A percentile compares a stretch with the other conserved stretches of the same genome.
These are phyloP conservation scores for Muscicapa striata DNA, from an alignment of 2,797 vertebrate species.

Conservation along the genomic window DNA sequence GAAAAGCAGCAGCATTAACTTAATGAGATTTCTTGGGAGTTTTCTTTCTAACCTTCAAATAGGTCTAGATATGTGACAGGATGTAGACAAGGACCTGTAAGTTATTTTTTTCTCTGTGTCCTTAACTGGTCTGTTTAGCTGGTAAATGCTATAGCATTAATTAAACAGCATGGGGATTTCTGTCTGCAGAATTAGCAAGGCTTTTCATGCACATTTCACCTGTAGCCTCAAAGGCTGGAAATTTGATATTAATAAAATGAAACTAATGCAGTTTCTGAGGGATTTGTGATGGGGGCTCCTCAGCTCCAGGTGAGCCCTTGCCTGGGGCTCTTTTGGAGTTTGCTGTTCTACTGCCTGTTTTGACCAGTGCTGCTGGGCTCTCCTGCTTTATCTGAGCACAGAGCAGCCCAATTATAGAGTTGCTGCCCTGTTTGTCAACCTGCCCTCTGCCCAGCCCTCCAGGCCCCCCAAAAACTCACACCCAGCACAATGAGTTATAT, in stretches of 20 bases:
- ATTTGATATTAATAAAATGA: background rate
- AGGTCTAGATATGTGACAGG: background rate
- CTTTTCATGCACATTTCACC: background rate
- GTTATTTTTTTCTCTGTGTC: background rate
- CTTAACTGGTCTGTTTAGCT: background rate
- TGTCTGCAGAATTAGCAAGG: background rate
- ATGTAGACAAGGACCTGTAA: background rate
- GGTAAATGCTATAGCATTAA: background rate
- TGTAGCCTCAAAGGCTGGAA: background rate
- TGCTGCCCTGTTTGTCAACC: background rate
- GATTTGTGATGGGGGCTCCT: background rate
- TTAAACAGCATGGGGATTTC: background rate
- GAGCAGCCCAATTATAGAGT: background rate
- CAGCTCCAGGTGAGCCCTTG: background rate
- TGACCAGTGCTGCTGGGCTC: background rate
- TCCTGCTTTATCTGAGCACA: background rate
- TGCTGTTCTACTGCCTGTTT: background rate
- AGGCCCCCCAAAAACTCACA: background rate
- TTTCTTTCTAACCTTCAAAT: background rate
- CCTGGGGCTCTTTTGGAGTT: background rate
- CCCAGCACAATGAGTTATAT: rapidly evolving
- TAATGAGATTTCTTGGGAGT: background rate
- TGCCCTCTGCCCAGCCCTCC: background rate
- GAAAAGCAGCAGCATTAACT: background rate
- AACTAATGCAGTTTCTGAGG: background rate